Evolutionary conservation across 1,140 invertebrate genomes (phyloP).

Genomic region (Ceratina calcarata): DNA sequence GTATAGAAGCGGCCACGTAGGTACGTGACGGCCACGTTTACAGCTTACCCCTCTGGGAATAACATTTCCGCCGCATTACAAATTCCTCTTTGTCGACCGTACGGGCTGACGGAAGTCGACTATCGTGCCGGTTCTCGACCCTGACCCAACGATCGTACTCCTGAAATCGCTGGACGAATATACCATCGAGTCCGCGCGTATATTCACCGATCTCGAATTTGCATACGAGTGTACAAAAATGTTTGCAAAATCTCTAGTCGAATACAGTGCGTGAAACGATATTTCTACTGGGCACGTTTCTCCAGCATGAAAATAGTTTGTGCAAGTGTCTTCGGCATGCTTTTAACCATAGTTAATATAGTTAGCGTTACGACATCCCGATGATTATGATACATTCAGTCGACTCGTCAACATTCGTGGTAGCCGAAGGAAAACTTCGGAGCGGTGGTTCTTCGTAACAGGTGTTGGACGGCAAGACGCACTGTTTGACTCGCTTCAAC

Average conservation of each 20-base stretch:
- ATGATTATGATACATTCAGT: conserved; percentile 16
- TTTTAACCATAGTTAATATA: not conserved
- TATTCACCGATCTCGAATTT: no score
- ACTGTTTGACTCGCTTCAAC: conserved; percentile 58
- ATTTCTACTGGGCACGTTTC: not conserved
- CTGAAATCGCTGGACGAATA: conserved; percentile 33
- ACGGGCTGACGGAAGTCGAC: conserved; percentile 64
- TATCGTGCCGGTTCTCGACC: conserved; percentile 57
- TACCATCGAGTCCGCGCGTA: not conserved
- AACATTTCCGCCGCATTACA: conserved; percentile 65
- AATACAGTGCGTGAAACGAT: no score
- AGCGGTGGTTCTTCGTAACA: conserved; percentile 54
- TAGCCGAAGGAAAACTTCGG: conserved; percentile 37
- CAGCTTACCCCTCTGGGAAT: conserved; percentile 56
- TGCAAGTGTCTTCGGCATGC: not conserved
- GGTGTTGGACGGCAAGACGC: conserved; percentile 61
- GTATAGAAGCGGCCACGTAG: conserved; percentile 14
- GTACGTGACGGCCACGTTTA: conserved; percentile 54
- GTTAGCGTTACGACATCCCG: not conserved
- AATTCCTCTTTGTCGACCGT: conserved; percentile 63
- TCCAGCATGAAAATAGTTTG: not conserved
- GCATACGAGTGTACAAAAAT: no score
- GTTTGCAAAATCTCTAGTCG: no score
- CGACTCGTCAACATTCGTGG: conserved; percentile 34
- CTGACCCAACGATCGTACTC: conserved; percentile 56